Percentiles rank a stretch among this genome's conserved stretches.
phyloP scores from a whole-genome alignment of 2,113 vertebrate genomes.

The Alethe diademata region DNA sequence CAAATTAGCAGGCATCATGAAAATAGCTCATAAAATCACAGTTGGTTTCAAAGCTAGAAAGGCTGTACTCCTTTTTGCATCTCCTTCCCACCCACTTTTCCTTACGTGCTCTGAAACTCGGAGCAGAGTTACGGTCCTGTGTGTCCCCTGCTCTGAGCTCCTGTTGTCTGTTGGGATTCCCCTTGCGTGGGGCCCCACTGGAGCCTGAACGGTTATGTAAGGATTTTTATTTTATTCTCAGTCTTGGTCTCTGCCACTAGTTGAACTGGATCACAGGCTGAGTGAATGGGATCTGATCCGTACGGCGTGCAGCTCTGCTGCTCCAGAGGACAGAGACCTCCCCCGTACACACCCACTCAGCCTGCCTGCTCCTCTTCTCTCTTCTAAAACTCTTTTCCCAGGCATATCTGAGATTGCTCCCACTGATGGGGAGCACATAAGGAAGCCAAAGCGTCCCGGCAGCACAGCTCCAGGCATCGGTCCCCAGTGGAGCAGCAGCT shows the following conservation, averaged over 20 bases:
- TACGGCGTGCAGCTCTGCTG: not conserved
- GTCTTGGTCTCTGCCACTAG: constrained; percentile 57
- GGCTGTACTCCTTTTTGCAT: not conserved
- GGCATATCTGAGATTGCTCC: not conserved
- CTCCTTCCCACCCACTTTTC: not conserved
- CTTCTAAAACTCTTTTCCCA: not conserved
- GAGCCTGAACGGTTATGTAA: constrained; percentile 59
- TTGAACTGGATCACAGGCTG: constrained; percentile 57
- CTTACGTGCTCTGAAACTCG: not conserved
- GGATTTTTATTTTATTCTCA: constrained; percentile 64
- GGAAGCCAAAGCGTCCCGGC: not conserved
- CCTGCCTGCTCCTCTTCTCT: not conserved
- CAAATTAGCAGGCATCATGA: not conserved
- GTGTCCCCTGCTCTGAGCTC: not conserved
- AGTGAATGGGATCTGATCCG: constrained; percentile 26
- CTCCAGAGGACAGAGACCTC: not conserved
- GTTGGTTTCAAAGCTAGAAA: not conserved
- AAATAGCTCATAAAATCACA: not conserved
- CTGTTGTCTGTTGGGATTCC: constrained; percentile 61
- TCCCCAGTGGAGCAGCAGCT: not conserved
- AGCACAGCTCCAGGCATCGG: not conserved
- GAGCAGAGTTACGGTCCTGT: rapidly evolving
- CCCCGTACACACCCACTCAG: not conserved
- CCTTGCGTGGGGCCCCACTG: constrained; percentile 9
- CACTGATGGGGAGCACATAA: not conserved